Evolutionary conservation across 2,113 vertebrate genomes (phyloP).

Genomic region (Haemorhous mexicanus): DNA sequence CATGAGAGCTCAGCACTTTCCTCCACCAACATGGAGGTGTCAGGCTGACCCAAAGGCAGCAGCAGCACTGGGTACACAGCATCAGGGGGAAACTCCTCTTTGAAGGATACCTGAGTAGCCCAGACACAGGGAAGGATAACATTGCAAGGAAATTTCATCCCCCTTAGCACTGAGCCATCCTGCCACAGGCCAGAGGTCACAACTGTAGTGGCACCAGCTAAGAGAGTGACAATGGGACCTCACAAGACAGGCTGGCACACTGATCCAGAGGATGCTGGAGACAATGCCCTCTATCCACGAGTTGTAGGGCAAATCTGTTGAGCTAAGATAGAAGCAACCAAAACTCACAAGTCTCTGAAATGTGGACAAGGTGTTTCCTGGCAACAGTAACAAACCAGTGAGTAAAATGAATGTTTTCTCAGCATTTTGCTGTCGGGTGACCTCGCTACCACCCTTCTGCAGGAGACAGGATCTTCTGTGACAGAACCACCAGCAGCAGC

Average conservation of each 20-base stretch:
- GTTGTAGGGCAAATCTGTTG: neutral
- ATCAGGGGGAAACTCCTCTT: neutral
- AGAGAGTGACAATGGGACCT: neutral
- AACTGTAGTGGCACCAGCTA: neutral
- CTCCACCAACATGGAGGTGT: neutral
- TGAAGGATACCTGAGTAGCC: neutral
- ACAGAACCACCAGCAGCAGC: neutral
- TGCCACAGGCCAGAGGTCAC: neutral
- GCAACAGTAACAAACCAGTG: neutral
- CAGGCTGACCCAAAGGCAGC: neutral
- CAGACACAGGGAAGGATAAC: neutral
- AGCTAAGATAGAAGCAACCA: neutral
- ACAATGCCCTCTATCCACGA: neutral
- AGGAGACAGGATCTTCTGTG: neutral
- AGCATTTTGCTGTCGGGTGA: neutral
- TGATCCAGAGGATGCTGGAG: rapidly evolving
- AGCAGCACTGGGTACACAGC: neutral
- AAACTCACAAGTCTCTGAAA: neutral
- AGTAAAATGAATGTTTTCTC: neutral
- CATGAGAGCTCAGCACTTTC: neutral
- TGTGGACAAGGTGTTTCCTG: neutral
- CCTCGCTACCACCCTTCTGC: neutral
- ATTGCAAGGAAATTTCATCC: neutral
- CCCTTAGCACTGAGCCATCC: neutral
- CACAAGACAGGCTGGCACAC: neutral